phyloP scores from a whole-genome alignment of 2,113 vertebrate species.

The Microcebus tavaratra region DNA sequence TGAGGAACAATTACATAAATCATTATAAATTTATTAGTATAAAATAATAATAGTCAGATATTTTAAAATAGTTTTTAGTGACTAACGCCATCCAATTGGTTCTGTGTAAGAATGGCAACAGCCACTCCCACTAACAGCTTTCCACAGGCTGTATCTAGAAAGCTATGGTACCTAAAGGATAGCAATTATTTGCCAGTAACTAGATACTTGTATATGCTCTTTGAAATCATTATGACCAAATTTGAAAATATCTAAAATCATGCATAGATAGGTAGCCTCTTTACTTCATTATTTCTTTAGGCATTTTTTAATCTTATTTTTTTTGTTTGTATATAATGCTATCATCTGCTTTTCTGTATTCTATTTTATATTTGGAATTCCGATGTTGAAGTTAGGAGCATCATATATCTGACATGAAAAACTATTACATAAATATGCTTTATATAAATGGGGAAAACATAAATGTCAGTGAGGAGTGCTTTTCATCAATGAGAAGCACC shows the following conservation, averaged over 20 bases:
- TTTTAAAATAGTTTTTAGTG: neutral
- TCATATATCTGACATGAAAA: neutral
- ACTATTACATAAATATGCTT: neutral
- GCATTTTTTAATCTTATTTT: neutral
- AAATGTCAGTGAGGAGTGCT: conserved; percentile 17
- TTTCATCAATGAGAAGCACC: neutral
- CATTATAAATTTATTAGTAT: neutral
- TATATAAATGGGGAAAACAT: neutral
- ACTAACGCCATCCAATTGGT: neutral
- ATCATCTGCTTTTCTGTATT: neutral
- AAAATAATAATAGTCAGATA: neutral
- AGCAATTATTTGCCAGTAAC: neutral
- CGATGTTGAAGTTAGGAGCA: neutral
- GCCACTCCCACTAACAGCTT: neutral
- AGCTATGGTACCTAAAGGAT: neutral
- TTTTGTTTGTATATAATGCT: neutral
- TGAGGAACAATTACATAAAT: neutral
- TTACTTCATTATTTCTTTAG: neutral
- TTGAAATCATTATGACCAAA: neutral
- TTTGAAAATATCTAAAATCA: neutral
- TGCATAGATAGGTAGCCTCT: neutral
- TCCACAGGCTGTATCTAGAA: neutral
- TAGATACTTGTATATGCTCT: neutral
- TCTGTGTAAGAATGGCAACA: neutral
- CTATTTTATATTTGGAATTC: neutral